These are phyloP conservation scores for Umimayanthus chanpuru DNA, from an alignment of 92 coral and sea anemone genomes.

Conservation along the genomic window DNA sequence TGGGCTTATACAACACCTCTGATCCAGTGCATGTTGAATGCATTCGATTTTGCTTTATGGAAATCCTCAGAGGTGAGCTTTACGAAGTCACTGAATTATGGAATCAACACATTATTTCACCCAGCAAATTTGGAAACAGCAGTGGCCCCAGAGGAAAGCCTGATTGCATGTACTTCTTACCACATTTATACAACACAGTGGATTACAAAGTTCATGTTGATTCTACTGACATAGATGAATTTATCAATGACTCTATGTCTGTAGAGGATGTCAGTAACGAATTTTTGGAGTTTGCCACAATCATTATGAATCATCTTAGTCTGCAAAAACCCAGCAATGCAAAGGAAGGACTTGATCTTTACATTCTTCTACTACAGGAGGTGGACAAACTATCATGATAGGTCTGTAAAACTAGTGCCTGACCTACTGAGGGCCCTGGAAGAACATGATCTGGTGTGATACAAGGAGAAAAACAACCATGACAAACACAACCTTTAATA, in stretches of 20 bases:
- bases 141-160: neutral
- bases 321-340: slow-evolving; percentile 39
- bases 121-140: too few relatives aligned
- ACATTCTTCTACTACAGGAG: slow-evolving; percentile 31
- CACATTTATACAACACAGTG: slow-evolving; percentile 35
- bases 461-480: too few relatives aligned
- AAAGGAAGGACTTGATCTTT: slow-evolving; percentile 44
- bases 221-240: slow-evolving; percentile 27
- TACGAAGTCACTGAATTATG: neutral
- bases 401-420: too few relatives aligned
- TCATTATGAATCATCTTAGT: slow-evolving; percentile 40
- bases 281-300: slow-evolving; percentile 49
- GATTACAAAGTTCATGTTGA: slow-evolving; percentile 38
- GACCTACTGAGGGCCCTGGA: too few relatives aligned
- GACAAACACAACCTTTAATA: too few relatives aligned
- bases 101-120: too few relatives aligned
- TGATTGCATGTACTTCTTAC: slow-evolving; percentile 49
- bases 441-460: too few relatives aligned
- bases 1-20: too few relatives aligned
- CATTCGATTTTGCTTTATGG: too few relatives aligned
- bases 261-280: slow-evolving; percentile 44
- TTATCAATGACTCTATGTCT: slow-evolving; percentile 42
- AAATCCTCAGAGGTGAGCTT: too few relatives aligned
- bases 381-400: too few relatives aligned
- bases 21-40: too few relatives aligned